phyloP scores from a whole-genome alignment of 2,888 invertebrate species.

The Netelia virgata region DNA sequence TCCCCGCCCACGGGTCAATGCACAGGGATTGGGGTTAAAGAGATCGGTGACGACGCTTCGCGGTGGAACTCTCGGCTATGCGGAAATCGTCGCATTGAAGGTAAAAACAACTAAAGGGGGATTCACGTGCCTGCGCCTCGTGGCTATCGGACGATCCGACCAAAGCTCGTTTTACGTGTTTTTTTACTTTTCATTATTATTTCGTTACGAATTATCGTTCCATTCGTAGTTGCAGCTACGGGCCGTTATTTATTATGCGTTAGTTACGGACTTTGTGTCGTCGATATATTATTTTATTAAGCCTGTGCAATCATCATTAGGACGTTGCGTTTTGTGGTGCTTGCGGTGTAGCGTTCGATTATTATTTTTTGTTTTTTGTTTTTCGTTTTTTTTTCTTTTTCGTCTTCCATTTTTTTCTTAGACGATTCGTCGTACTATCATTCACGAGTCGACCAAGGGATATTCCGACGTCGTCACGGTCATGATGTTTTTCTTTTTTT shows the following conservation, averaged over 20 bases:
- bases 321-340: slow-evolving; percentile 82
- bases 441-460: slow-evolving; percentile 19
- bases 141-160: slow-evolving; percentile 30
- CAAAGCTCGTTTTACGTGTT: slow-evolving; percentile 62
- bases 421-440: slow-evolving; percentile 21
- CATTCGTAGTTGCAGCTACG: slow-evolving; percentile 68
- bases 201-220: slow-evolving; percentile 70
- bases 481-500: slow-evolving; percentile 22
- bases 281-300: slow-evolving; percentile 54
- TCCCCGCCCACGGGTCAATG: slow-evolving; percentile 84
- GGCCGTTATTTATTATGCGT: slow-evolving; percentile 69
- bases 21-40: slow-evolving; percentile 92
- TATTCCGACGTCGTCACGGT: slow-evolving; percentile 19
- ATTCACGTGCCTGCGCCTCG: slow-evolving; percentile 16
- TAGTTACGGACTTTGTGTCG: slow-evolving; percentile 58
- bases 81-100: slow-evolving; percentile 99
- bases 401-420: neutral
- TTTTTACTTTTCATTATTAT: slow-evolving; percentile 52
- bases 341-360: slow-evolving; percentile 82
- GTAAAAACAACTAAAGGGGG: slow-evolving; percentile 86
- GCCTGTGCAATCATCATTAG: slow-evolving; percentile 71
- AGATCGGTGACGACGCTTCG: slow-evolving; percentile 96
- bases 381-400: too few relatives aligned
- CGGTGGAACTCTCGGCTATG: slow-evolving; percentile 94
- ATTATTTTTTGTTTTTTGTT: slow-evolving; percentile 65